Evolutionary conservation across 2,888 invertebrate genomes (phyloP), one percentile per base, ranked within the genome.

Genomic region (Plebejus melissa): DNA sequence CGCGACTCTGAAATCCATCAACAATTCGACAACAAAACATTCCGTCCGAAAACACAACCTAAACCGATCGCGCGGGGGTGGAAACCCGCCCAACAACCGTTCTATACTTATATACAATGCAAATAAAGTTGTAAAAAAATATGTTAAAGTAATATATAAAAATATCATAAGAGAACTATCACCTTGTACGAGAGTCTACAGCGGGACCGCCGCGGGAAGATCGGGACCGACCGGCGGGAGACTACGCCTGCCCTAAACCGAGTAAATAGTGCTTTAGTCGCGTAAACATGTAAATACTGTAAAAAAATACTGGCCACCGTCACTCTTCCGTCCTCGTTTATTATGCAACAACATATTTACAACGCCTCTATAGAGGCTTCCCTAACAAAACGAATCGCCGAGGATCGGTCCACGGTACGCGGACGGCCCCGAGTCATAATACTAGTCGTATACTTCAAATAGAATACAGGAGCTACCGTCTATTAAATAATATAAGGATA

Each of bases 141-240:
- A 89, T 91, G 87, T 91, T 90, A 91, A 91, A 92, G 87, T 87
- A 91, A 93, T 90, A 86, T 93, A 93, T 90, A 93, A 93, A 93
- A 93, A 93, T 90, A 90, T 91, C 91, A 91, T 92, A 92, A 91
- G 92, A 93, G 87, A 90, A 91, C 91, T 93, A 93, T 93, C 93
- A 93, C 93, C 92, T 93, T 93, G 91, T 93, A 93, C 93, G 92
- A 85, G 86, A 80, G 84, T 85, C 92, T 91, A 92, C 88, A 87
- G 81, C 87, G 88, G 83, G 83, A 85, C 88, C 89, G 88, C 80
- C 84, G 83, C 85, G 83, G 89, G 88, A 91, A 90, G 90, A 91
- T 86, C 88, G 83, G 80, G 80, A 82, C 82, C 80, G 85, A 85
- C 77, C 83, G 77, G 80, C 80, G 77, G 79, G 78, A 77, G 75